phyloP scores from a whole-genome alignment of 2,113 vertebrate species.

The Sander vitreus region DNA sequence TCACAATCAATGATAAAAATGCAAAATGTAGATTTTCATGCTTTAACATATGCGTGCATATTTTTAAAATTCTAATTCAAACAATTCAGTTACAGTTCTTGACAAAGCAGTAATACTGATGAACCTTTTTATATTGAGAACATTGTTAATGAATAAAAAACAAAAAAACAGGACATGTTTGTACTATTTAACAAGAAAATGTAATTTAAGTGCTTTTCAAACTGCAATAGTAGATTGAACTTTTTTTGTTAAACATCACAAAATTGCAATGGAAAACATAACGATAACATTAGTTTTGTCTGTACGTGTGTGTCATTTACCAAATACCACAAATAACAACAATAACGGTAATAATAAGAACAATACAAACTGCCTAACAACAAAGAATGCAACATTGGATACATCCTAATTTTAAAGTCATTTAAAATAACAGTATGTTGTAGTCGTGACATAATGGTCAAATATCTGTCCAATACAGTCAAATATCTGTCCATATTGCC shows the following conservation, averaged over 20 bases:
- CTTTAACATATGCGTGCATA: not conserved
- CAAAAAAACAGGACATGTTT: no score
- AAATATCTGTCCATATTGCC: not conserved
- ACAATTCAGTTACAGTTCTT: not conserved
- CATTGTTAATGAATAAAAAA: not conserved
- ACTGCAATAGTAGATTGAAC: not conserved
- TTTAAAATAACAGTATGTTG: not conserved
- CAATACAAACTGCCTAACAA: not conserved
- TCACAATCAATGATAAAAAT: not conserved
- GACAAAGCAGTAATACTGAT: not conserved
- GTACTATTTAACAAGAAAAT: not conserved
- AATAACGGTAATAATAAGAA: not conserved
- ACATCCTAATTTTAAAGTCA: not conserved
- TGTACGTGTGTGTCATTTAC: no score
- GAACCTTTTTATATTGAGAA: not conserved
- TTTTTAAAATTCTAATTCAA: not conserved
- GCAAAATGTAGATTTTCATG: not conserved
- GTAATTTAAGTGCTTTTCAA: not conserved
- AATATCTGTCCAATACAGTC: no score
- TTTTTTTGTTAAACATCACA: not conserved
- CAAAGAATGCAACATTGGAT: not conserved
- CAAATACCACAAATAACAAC: not conserved
- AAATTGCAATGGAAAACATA: not conserved
- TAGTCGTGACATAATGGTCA: not conserved
- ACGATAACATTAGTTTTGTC: no score